These are phyloP conservation scores for Pangasius larnaudii DNA, from an alignment of 2,797 vertebrate genomes.

Conservation along the genomic window DNA sequence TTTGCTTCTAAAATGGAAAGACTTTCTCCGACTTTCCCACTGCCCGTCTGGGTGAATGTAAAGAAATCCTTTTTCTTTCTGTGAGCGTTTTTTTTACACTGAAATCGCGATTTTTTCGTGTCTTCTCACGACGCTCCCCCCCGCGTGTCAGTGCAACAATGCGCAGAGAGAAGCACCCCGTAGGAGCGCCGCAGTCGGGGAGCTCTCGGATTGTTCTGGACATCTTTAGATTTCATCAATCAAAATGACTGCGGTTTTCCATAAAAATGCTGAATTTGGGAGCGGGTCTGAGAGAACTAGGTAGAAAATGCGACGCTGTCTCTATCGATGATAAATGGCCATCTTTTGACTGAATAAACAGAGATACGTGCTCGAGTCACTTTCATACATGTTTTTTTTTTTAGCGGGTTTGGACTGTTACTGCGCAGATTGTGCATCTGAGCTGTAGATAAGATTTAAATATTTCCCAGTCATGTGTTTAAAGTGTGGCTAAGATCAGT, in stretches of 20 bases:
- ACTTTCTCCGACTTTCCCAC: constrained; percentile 87
- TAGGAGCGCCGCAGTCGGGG: constrained; percentile 98
- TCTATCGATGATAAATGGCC: constrained; percentile 99
- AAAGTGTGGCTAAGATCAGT: background rate
- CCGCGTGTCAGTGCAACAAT: constrained; percentile 89
- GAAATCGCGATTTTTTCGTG: constrained; percentile 93
- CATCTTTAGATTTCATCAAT: constrained; percentile 99
- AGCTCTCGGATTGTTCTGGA: constrained; percentile 97
- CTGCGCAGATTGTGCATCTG: background rate
- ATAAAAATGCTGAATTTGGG: constrained; percentile 99
- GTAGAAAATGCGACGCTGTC: constrained; percentile 98
- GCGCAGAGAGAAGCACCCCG: constrained; percentile 96
- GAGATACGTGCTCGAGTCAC: constrained; percentile 68
- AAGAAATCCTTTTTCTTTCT: constrained; percentile 90
- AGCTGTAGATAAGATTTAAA: background rate
- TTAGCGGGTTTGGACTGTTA: constrained; percentile 1
- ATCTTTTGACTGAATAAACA: constrained; percentile 94
- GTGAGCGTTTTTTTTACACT: constrained; percentile 76
- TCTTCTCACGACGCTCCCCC: constrained; percentile 91
- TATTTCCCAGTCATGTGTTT: background rate
- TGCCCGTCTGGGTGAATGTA: constrained; percentile 84
- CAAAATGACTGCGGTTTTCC: constrained; percentile 99
- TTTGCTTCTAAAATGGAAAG: constrained; percentile 87
- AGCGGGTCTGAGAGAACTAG: constrained; percentile 94
- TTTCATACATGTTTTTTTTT: constrained; percentile 48